These are phyloP conservation scores for Temnothorax curvispinosus DNA, from an alignment of 1,140 invertebrate genomes.

Conservation along the genomic window DNA sequence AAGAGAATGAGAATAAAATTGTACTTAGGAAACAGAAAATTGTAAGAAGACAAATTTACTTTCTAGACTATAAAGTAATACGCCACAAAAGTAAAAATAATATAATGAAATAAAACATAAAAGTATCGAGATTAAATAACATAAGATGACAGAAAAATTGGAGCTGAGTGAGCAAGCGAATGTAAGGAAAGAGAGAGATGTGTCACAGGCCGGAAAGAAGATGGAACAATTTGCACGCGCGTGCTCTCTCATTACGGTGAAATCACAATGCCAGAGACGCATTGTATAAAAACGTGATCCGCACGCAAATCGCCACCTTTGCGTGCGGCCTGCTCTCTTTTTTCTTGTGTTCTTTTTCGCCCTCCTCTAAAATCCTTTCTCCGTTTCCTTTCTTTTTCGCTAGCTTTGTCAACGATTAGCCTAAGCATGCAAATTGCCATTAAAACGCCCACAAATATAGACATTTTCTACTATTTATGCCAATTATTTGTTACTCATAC, in stretches of 20 bases:
- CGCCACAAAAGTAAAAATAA: neutral
- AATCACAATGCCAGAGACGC: constrained; percentile 80
- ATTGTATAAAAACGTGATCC: constrained; percentile 81
- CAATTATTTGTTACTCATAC: neutral
- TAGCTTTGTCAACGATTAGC: neutral
- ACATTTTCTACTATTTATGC: neutral
- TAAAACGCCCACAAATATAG: constrained; percentile 7
- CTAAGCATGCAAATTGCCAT: neutral
- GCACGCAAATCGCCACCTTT: constrained; percentile 80
- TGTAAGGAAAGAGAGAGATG: constrained; percentile 12
- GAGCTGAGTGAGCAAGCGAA: neutral
- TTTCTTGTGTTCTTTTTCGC: constrained; percentile 10
- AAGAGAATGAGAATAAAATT: neutral
- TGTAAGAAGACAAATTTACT: neutral
- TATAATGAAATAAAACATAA: neutral
- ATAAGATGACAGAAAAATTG: neutral
- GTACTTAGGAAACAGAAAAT: constrained; percentile 8
- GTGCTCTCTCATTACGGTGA: constrained; percentile 82
- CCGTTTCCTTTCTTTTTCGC: constrained; percentile 13
- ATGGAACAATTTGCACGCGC: constrained; percentile 74
- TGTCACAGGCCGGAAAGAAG: constrained; percentile 55
- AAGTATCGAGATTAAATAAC: neutral
- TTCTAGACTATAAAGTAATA: neutral
- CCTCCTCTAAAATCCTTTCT: neutral
- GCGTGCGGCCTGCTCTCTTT: constrained; percentile 40